These are phyloP conservation scores for Linepithema humile DNA, from an alignment of 1,140 invertebrate species.

Conservation along the genomic window DNA sequence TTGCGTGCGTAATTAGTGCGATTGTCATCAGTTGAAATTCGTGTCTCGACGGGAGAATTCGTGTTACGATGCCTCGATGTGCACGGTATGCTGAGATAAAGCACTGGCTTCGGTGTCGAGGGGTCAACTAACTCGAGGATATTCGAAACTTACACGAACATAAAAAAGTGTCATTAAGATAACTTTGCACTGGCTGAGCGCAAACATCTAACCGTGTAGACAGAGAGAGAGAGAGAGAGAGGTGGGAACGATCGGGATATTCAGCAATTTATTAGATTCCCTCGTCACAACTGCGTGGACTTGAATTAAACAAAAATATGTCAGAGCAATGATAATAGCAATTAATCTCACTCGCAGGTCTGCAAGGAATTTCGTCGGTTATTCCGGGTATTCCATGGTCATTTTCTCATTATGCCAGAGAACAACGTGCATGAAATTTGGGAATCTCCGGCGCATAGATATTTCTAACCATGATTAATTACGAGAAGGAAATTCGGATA, in stretches of 20 bases:
- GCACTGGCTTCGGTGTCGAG: background rate
- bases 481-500: constrained; percentile 56
- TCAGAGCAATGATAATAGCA: constrained; percentile 23
- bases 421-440: constrained; percentile 43
- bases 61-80: constrained; percentile 53
- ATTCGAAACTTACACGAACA: constrained; percentile 35
- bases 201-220: background rate
- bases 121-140: constrained; percentile 38
- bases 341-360: constrained; percentile 51
- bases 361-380: constrained; percentile 38
- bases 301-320: constrained; percentile 54
- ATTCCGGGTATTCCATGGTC: constrained; percentile 30
- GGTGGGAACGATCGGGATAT: background rate
- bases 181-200: background rate
- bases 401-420: constrained; percentile 50
- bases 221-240: background rate
- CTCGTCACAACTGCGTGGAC: background rate
- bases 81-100: constrained; percentile 62
- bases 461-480: constrained; percentile 62
- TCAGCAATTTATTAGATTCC: constrained; percentile 29
- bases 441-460: constrained; percentile 43
- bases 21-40: constrained; percentile 64
- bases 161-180: constrained; percentile 52
- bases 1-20: constrained; percentile 58
- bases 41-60: constrained; percentile 59